phyloP scores from a whole-genome alignment of 2,113 vertebrate species.

The Platichthys flesus region DNA sequence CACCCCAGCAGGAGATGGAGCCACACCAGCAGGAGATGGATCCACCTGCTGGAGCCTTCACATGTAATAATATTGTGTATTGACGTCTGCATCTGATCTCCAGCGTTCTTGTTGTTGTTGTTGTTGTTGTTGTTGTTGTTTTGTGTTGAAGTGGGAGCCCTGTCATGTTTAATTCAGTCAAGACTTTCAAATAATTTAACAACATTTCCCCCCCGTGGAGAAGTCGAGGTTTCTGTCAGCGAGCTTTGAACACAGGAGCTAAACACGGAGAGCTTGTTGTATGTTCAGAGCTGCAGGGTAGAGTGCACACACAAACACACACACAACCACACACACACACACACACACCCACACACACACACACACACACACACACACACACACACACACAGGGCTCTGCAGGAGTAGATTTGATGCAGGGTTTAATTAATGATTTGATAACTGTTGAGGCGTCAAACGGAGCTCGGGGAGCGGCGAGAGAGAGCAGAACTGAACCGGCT shows the following conservation, averaged over 20 bases:
- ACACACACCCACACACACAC: not conserved
- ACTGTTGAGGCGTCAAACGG: constrained; percentile 55
- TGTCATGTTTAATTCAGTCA: constrained; percentile 57
- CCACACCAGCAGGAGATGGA: too few species aligned
- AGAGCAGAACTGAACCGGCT: constrained; percentile 28
- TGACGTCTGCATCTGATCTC: too few species aligned
- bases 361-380: constrained; percentile 21
- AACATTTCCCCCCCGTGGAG: constrained; percentile 17
- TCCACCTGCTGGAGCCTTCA: too few species aligned
- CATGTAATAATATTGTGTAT: too few species aligned
- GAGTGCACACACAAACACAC: constrained; percentile 10
- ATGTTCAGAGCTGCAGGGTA: constrained; percentile 34
- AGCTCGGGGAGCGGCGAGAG: not conserved
- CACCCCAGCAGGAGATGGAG: too few species aligned
- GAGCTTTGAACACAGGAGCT: constrained; percentile 29
- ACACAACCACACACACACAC: constrained; percentile 9
- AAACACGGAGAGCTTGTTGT: constrained; percentile 27
- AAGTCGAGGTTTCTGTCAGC: constrained; percentile 13
- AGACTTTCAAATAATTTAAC: constrained; percentile 25
- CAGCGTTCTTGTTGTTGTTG: not conserved
- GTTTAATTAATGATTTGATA: constrained; percentile 64
- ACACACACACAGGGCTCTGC: not conserved
- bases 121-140: constrained; percentile 9
- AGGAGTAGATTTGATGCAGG: constrained; percentile 44
- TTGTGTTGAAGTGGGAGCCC: not conserved